Conservation (phyloP, 1,140 invertebrate species). For the Drosophila quadrilineata region DNA sequence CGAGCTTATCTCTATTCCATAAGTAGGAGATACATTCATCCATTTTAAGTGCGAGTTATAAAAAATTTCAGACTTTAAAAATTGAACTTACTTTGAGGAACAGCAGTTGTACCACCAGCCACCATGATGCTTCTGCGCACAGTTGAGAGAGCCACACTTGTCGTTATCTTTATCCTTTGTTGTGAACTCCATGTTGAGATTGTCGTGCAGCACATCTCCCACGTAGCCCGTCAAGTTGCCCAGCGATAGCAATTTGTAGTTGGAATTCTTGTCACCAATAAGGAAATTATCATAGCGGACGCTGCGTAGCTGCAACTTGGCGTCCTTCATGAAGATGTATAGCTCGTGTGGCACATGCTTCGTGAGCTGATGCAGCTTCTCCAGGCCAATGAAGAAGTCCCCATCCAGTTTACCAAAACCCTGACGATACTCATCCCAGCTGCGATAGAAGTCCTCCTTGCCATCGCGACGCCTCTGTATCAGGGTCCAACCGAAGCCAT, state of each 20-base stretch:
- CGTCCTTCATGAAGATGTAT: not conserved
- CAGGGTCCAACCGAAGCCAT: not conserved
- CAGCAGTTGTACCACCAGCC: conserved; percentile 6
- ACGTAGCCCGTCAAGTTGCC: conserved; percentile 8
- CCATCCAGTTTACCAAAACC: not conserved
- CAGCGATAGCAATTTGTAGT: conserved; percentile 4
- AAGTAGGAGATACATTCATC: too few relatives aligned
- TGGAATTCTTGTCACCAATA: not conserved
- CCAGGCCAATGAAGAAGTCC: conserved; percentile 14
- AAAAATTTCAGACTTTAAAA: not conserved
- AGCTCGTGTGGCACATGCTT: not conserved
- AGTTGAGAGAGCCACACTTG: not conserved
- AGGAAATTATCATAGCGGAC: conserved; percentile 14
- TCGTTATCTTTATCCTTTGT: conserved; percentile 10
- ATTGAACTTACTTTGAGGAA: not conserved
- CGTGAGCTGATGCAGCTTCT: conserved; percentile 6
- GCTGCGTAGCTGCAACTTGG: not conserved
- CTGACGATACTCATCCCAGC: not conserved
- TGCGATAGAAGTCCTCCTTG: not conserved
- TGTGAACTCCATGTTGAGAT: not conserved
- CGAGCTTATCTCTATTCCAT: too few relatives aligned
- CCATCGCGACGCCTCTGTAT: not conserved
- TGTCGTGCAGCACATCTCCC: not conserved
- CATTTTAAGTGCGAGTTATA: too few relatives aligned
- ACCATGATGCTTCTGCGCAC: not conserved